Percentiles rank a stretch among this genome's conserved stretches.
phyloP scores from a whole-genome alignment of 1,140 invertebrate genomes.

The Globodera ellingtonae region DNA sequence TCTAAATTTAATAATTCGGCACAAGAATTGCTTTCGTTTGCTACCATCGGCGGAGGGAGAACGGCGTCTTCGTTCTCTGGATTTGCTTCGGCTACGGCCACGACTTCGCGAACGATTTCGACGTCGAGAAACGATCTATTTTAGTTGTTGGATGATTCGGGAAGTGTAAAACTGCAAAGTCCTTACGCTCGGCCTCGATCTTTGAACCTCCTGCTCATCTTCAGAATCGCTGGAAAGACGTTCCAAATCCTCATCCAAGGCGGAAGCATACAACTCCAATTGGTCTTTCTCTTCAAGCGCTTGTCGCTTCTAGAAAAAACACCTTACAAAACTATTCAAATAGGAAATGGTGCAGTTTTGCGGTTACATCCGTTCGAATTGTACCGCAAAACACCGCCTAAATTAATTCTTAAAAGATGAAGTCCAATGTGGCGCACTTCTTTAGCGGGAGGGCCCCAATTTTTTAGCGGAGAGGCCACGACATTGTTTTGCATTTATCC shows the following conservation, averaged over 20 bases:
- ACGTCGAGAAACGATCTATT: slow-evolving; percentile 41
- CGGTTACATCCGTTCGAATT: too few species aligned
- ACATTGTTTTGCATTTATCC: too few species aligned
- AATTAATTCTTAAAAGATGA: too few species aligned
- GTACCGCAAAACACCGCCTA: too few species aligned
- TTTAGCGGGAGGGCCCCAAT: too few species aligned
- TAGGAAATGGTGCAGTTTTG: neutral
- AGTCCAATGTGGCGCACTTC: too few species aligned
- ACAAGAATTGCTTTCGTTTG: slow-evolving; percentile 8
- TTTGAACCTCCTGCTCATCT: slow-evolving; percentile 50
- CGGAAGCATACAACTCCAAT: slow-evolving; percentile 53
- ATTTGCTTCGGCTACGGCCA: slow-evolving; percentile 35
- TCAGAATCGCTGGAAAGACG: slow-evolving; percentile 52
- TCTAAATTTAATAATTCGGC: slow-evolving; percentile 24
- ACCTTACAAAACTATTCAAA: neutral
- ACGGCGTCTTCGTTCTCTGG: slow-evolving; percentile 20
- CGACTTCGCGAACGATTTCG: slow-evolving; percentile 42
- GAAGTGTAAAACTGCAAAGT: slow-evolving; percentile 56
- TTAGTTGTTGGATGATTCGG: slow-evolving; percentile 10
- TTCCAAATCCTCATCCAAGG: slow-evolving; percentile 60
- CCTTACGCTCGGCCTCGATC: slow-evolving; percentile 75
- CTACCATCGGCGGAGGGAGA: slow-evolving; percentile 14
- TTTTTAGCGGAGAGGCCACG: too few species aligned
- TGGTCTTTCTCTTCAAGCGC: slow-evolving; percentile 60
- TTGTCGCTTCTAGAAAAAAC: slow-evolving; percentile 56